Evolutionary conservation across 2,888 invertebrate species (phyloP).

Genomic region (Drosophila lutescens): DNA sequence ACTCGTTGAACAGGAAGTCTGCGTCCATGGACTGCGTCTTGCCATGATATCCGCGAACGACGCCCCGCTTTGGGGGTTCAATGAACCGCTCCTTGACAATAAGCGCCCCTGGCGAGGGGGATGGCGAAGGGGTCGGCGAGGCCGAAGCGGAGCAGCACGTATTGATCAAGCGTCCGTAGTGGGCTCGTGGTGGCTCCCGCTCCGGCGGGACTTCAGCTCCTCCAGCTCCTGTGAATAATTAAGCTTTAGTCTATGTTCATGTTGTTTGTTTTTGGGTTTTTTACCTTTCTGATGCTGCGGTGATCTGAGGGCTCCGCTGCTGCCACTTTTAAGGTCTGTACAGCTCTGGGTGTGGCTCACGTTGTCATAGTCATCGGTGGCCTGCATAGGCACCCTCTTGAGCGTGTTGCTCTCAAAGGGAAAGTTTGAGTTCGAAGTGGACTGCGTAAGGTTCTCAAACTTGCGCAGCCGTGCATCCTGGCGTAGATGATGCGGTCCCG

Average conservation of each 20-base stretch:
- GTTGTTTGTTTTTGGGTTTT: too few relatives aligned
- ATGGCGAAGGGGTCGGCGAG: conserved; percentile 14
- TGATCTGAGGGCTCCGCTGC: conserved; percentile 45
- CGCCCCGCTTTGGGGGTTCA: conserved; percentile 85
- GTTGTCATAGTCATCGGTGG: conserved; percentile 70
- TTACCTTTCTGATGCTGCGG: conserved; percentile 60
- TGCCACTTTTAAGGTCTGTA: conserved; percentile 75
- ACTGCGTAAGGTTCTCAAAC: conserved; percentile 81
- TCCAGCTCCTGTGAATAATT: neutral
- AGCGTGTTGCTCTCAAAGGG: conserved; percentile 82
- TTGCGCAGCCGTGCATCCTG: conserved; percentile 81
- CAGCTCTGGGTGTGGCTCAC: conserved; percentile 80
- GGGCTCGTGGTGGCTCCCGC: neutral
- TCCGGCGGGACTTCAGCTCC: conserved; percentile 2
- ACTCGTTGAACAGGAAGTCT: conserved; percentile 81
- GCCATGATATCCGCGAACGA: conserved; percentile 84
- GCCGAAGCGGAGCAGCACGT: conserved; percentile 41
- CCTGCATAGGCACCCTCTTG: conserved; percentile 70
- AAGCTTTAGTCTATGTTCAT: neutral
- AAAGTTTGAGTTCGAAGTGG: conserved; percentile 82
- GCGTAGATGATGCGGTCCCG: conserved; percentile 67
- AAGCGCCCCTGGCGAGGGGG: conserved; percentile 83
- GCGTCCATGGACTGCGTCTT: conserved; percentile 83
- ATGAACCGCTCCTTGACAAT: conserved; percentile 85
- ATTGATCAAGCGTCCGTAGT: conserved; percentile 37